phyloP scores from a whole-genome alignment of 2,113 vertebrate species.

The Struthidea cinerea region DNA sequence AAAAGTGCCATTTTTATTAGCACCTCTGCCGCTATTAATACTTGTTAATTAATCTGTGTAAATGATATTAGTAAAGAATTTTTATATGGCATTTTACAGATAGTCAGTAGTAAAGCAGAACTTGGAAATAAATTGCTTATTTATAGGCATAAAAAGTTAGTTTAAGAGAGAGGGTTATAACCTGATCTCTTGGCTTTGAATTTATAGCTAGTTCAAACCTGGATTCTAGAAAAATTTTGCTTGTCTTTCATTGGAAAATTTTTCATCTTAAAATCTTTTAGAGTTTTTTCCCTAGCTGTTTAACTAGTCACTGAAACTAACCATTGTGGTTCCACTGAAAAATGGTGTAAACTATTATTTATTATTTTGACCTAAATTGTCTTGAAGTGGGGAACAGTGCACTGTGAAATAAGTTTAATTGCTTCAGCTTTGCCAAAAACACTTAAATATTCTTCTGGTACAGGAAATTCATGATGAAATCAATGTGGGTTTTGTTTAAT shows the following conservation, averaged over 20 bases:
- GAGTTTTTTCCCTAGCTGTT: not conserved
- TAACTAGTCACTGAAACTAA: not conserved
- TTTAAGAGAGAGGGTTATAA: not conserved
- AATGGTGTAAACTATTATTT: not conserved
- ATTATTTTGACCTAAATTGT: not conserved
- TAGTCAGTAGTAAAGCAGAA: not conserved
- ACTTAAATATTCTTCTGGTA: not conserved
- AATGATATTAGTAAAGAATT: not conserved
- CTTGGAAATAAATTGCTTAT: not conserved
- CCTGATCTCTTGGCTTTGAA: not conserved
- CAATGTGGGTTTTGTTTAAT: constrained; percentile 2
- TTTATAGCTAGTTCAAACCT: not conserved
- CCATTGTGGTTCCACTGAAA: not conserved
- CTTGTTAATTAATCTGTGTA: not conserved
- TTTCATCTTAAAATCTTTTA: not conserved
- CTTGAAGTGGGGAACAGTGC: not conserved
- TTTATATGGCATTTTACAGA: not conserved
- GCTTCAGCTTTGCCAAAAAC: not conserved
- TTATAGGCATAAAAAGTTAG: not conserved
- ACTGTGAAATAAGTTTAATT: not conserved
- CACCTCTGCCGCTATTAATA: not conserved
- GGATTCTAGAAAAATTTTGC: not conserved
- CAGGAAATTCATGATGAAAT: not conserved
- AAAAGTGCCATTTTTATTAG: not conserved
- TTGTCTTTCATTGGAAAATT: not conserved